These are phyloP conservation scores for Neolamprologus cancellatus DNA, from an alignment of 2,113 vertebrate genomes.

Conservation along the genomic window DNA sequence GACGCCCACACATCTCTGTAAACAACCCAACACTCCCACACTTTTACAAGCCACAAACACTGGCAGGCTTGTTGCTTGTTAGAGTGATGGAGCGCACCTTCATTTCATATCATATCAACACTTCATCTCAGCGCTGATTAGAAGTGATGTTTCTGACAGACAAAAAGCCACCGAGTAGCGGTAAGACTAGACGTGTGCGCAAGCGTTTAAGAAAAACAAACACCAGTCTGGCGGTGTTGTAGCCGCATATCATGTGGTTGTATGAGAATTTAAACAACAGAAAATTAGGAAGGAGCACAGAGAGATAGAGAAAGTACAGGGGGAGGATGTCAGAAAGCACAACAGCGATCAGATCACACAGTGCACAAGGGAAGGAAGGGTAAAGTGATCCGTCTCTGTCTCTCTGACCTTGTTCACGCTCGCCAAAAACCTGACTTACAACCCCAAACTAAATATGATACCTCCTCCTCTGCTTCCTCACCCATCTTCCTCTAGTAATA, in stretches of 20 bases:
- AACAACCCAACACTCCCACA: constrained; percentile 56
- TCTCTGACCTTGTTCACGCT: constrained; percentile 65
- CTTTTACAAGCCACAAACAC: constrained; percentile 39
- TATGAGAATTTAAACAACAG: neutral
- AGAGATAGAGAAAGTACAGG: neutral
- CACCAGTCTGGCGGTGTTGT: neutral
- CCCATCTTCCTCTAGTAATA: constrained; percentile 43
- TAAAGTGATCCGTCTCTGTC: constrained; percentile 61
- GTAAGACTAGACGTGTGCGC: neutral
- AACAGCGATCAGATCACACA: constrained; percentile 56
- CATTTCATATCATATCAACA: constrained; percentile 37
- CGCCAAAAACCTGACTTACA: constrained; percentile 65
- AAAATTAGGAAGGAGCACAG: neutral
- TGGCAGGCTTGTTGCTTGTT: constrained; percentile 11
- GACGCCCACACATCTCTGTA: constrained; percentile 51
- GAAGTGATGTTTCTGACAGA: constrained; percentile 13
- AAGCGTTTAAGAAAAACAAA: neutral
- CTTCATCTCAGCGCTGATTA: constrained; percentile 24
- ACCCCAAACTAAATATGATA: constrained; percentile 69
- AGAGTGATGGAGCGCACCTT: constrained; percentile 42
- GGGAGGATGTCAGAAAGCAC: constrained; percentile 41
- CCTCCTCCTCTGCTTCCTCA: neutral
- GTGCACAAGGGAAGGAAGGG: constrained; percentile 39
- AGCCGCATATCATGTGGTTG: neutral
- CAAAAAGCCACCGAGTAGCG: neutral